phyloP scores from a whole-genome alignment of 2,888 invertebrate genomes.

The Folsomia manolachei region DNA sequence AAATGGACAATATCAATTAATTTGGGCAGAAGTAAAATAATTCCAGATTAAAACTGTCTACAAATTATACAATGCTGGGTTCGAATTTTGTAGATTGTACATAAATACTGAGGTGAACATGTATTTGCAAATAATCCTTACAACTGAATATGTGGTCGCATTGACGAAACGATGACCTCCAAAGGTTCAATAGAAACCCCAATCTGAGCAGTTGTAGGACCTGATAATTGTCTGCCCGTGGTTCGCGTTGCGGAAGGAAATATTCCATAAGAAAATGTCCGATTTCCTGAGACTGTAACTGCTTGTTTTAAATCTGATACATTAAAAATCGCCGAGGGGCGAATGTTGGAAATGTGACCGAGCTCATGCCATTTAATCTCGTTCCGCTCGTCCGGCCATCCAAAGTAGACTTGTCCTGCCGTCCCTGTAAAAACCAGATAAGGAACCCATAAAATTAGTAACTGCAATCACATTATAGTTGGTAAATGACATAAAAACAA shows the following conservation, averaged over 20 bases:
- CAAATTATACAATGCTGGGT: too few species aligned
- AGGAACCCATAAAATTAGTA: too few species aligned
- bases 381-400: neutral
- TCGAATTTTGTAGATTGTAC: too few species aligned
- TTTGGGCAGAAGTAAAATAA: too few species aligned
- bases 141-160: neutral
- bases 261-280: neutral
- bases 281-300: neutral
- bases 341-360: neutral
- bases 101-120: too few species aligned
- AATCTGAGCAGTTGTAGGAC: slow-evolving; percentile 62
- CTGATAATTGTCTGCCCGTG: neutral
- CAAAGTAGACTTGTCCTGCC: slow-evolving; percentile 5
- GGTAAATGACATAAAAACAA: too few species aligned
- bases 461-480: too few species aligned
- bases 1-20: too few species aligned
- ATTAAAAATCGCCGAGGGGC: neutral
- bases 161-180: slow-evolving; percentile 53
- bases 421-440: neutral
- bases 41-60: too few species aligned
- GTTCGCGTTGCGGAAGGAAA: neutral
- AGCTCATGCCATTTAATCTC: neutral
- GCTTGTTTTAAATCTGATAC: neutral
- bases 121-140: too few species aligned
- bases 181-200: slow-evolving; percentile 84